Base-by-base conservation (phyloP, 2,888 invertebrate species). In the Oeneis ivallda region DNA sequence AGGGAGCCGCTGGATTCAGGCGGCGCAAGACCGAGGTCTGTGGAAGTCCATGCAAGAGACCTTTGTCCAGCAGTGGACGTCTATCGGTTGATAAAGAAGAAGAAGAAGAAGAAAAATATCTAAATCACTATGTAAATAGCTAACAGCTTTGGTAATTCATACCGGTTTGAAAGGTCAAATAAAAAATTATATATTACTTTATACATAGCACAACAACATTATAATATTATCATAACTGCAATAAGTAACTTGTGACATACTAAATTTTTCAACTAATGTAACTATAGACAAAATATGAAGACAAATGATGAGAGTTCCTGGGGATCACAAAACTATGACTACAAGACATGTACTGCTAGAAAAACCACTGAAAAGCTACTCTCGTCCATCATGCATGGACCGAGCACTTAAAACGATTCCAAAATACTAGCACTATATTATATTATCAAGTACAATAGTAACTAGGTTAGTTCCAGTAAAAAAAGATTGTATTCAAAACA, bases 121-220 rank as follows among this genome's bases (percentile, higher is more conserved):
- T 85, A 88, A 84, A 86, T 80, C 76, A 81, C 86, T 86, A 89
- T 82, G 82, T 82, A 72, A 75, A 84, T 87, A 89, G 79, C 87
- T 89, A 89, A 87, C 83, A 80, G 86, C 90, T 91, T 91, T 91
- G 91, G 91, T 90, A 88, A 88, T 85, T 81, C 80, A 84, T 89
- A 91, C 91, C 91, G 90, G 89, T 85, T 86, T 85, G 82, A 81
- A 86, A 89, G 80, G 78, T 78, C 79, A 80, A 84, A 83, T 65
- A 80, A 80, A 83, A 76, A 79, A 80, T 80, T 80, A 79, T 80
- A 80, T 76, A 79, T 78, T 82, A 77, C 78, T 79, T 75, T 74
- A 82, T 73, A 84, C 79, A 82, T 77, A 81, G 76, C 74, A 76
- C 79, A 86, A 86, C 82, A 83, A 83, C 75, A 71, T 75, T 75